These are phyloP conservation scores for Colletes collaris DNA, from an alignment of 2,888 invertebrate species.

Conservation along the genomic window DNA sequence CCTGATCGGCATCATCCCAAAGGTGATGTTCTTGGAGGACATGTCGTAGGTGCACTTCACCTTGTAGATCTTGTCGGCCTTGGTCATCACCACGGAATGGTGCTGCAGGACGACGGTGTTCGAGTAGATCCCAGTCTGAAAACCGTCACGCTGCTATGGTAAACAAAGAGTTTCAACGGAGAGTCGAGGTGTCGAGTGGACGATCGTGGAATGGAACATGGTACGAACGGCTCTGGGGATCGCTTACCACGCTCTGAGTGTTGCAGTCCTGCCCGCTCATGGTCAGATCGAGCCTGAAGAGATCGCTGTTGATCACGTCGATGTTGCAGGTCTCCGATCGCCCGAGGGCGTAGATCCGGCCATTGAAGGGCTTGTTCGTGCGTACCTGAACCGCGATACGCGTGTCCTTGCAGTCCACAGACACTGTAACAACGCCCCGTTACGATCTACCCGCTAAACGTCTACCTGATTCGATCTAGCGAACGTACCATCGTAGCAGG, in stretches of 20 bases:
- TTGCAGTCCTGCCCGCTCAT: conserved; percentile 98
- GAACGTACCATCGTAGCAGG: conserved; percentile 94
- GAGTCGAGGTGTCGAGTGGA: conserved; percentile 38
- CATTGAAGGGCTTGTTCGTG: conserved; percentile 97
- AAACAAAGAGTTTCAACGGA: conserved; percentile 64
- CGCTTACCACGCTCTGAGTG: conserved; percentile 95
- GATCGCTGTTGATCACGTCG: conserved; percentile 95
- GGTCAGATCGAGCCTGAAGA: conserved; percentile 95
- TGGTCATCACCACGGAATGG: conserved; percentile 98
- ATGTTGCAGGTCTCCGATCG: conserved; percentile 97
- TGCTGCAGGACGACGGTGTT: conserved; percentile 97
- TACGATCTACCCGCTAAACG: too few species aligned
- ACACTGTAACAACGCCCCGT: conserved; percentile 86
- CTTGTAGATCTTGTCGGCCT: conserved; percentile 98
- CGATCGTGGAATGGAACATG: neutral
- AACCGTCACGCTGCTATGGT: conserved; percentile 79
- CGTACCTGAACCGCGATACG: conserved; percentile 96
- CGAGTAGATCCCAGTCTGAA: conserved; percentile 95
- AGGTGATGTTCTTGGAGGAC: conserved; percentile 97
- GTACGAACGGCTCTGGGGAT: neutral
- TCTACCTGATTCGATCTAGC: neutral
- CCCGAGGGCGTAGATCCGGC: conserved; percentile 96
- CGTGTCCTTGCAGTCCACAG: conserved; percentile 97
- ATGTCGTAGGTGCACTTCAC: conserved; percentile 98
- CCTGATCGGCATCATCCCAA: conserved; percentile 98